Evolutionary conservation across 1,140 invertebrate species (phyloP).

Genomic region (Drosophila novamexicana): DNA sequence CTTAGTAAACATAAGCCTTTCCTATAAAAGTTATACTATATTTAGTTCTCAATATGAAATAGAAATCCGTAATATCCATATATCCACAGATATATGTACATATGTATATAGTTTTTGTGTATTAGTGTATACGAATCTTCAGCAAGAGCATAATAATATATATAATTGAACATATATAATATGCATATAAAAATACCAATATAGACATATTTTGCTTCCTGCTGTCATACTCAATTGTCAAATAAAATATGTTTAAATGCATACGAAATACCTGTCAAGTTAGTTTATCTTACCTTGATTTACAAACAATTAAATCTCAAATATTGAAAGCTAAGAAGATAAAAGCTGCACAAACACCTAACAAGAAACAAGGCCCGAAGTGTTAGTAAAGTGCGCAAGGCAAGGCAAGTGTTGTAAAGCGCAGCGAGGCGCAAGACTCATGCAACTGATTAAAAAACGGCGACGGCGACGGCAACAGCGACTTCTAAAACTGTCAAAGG

Average conservation of each 20-base stretch:
- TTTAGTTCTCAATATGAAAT: no score
- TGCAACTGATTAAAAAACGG: conserved; percentile 76
- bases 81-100: no score
- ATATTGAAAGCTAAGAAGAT: conserved; percentile 14
- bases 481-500: conserved; percentile 76
- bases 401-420: conserved; percentile 59
- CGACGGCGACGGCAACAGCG: conserved; percentile 2
- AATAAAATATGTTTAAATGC: neutral
- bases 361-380: conserved; percentile 3
- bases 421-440: conserved; percentile 61
- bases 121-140: no score
- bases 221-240: neutral
- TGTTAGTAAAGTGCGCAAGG: conserved; percentile 12
- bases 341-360: conserved; percentile 6
- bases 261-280: neutral
- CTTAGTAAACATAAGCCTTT: no score
- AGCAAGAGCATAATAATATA: no score
- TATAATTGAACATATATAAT: no score
- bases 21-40: no score
- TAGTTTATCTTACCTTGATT: neutral
- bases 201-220: no score
- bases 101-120: no score
- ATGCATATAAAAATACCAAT: no score
- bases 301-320: conserved; percentile 27
- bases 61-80: no score